These are phyloP conservation scores for Dinothrombium tinctorium DNA, from an alignment of 1,140 invertebrate genomes.

Conservation along the genomic window DNA sequence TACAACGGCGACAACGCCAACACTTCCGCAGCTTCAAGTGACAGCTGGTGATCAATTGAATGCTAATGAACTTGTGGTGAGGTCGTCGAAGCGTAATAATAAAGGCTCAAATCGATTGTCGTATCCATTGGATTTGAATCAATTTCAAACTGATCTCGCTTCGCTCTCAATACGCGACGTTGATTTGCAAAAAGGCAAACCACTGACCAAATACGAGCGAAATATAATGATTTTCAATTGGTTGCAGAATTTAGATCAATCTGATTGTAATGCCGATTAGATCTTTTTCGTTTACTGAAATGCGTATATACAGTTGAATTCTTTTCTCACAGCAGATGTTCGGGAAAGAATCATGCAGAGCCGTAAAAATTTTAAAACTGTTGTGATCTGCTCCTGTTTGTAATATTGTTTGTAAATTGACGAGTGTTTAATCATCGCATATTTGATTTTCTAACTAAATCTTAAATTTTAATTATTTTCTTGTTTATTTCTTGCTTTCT, in stretches of 20 bases:
- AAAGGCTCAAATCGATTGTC: conserved; percentile 10
- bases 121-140: conserved; percentile 7
- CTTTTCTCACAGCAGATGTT: too few species aligned
- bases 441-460: too few species aligned
- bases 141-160: conserved; percentile 9
- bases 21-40: conserved; percentile 9
- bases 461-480: too few species aligned
- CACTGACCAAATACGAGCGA: conserved; percentile 56
- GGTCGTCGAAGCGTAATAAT: background rate
- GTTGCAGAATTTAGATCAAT: conserved; percentile 56
- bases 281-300: too few species aligned
- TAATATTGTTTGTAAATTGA: too few species aligned
- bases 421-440: too few species aligned
- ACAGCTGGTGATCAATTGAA: conserved; percentile 2
- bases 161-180: conserved; percentile 46
- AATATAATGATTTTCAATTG: conserved; percentile 85
- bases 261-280: conserved; percentile 21
- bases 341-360: too few species aligned
- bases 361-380: too few species aligned
- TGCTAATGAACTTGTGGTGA: background rate
- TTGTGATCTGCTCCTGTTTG: too few species aligned
- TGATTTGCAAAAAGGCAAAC: conserved; percentile 51
- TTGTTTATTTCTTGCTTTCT: too few species aligned
- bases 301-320: too few species aligned
- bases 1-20: background rate